Conservation (phyloP, 1,140 invertebrate species). For the Drosophila rhopaloa region DNA sequence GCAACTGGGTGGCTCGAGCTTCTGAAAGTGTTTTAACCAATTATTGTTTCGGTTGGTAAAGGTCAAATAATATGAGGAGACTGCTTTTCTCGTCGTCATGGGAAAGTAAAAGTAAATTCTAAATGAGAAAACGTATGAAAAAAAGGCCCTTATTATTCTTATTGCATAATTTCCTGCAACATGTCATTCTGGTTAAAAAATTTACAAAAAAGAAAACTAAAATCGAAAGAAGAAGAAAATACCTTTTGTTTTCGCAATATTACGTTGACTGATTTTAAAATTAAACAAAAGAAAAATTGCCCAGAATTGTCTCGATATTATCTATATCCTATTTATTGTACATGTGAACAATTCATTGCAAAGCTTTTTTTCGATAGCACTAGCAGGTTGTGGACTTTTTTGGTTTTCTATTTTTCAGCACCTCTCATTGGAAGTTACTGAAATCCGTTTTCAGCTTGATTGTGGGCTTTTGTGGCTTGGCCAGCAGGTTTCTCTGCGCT, state of each 20-base stretch:
- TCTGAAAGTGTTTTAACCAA: constrained; percentile 2
- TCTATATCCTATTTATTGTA: constrained; percentile 9
- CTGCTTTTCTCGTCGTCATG: too few species aligned
- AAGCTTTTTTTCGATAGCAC: constrained; percentile 39
- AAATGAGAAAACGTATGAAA: too few species aligned
- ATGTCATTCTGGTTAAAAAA: not conserved
- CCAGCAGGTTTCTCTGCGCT: constrained; percentile 83
- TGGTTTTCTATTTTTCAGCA: constrained; percentile 4
- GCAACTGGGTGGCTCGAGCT: constrained; percentile 9
- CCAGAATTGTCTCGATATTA: constrained; percentile 10
- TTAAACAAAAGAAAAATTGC: not conserved
- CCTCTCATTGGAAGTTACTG: constrained; percentile 90
- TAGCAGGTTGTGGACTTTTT: constrained; percentile 22
- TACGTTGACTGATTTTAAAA: not conserved
- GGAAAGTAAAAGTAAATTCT: too few species aligned
- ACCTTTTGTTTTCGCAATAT: not conserved
- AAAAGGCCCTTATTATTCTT: too few species aligned
- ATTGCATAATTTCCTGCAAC: not conserved
- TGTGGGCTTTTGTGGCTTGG: constrained; percentile 88
- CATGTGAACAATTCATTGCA: constrained; percentile 18
- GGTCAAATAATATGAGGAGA: not conserved
- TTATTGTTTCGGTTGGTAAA: not conserved
- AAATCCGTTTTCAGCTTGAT: constrained; percentile 99
- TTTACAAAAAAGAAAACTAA: not conserved
- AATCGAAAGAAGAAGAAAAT: not conserved